These are phyloP conservation scores for Periphyllus acericola DNA, from an alignment of 2,888 invertebrate genomes.

Conservation along the genomic window DNA sequence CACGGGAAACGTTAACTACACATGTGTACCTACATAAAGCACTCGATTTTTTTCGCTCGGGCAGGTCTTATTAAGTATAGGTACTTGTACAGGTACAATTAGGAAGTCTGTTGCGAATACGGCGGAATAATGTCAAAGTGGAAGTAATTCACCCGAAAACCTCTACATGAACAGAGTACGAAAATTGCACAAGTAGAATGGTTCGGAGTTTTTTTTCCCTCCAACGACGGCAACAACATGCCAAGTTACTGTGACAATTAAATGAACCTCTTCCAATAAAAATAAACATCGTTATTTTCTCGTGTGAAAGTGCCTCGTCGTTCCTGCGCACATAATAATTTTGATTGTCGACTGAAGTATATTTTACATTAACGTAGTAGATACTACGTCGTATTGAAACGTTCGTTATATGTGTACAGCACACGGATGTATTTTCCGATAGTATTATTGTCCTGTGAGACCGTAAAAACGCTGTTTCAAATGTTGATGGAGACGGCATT, in stretches of 20 bases:
- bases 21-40: not conserved
- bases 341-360: not conserved
- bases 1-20: constrained; percentile 14
- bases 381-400: not conserved
- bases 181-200: not conserved
- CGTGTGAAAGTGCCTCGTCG: constrained; percentile 24
- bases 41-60: constrained; percentile 1
- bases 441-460: too few relatives aligned
- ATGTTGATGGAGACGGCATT: too few relatives aligned
- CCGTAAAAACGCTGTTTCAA: too few relatives aligned
- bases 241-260: constrained; percentile 32
- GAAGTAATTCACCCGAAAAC: constrained; percentile 21
- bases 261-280: constrained; percentile 34
- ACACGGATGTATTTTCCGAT: not conserved
- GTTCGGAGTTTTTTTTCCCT: not conserved
- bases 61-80: constrained; percentile 16
- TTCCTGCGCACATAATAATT: not conserved
- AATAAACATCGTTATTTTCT: constrained; percentile 40
- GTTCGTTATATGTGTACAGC: not conserved
- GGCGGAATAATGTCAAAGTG: not conserved
- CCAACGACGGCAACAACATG: not conserved
- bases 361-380: not conserved
- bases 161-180: not conserved
- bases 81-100: constrained; percentile 5
- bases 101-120: not conserved